Evolutionary conservation across 2,888 invertebrate genomes (phyloP), one percentile per base, ranked within the genome.

Genomic region (Eupithecia exiguata): DNA sequence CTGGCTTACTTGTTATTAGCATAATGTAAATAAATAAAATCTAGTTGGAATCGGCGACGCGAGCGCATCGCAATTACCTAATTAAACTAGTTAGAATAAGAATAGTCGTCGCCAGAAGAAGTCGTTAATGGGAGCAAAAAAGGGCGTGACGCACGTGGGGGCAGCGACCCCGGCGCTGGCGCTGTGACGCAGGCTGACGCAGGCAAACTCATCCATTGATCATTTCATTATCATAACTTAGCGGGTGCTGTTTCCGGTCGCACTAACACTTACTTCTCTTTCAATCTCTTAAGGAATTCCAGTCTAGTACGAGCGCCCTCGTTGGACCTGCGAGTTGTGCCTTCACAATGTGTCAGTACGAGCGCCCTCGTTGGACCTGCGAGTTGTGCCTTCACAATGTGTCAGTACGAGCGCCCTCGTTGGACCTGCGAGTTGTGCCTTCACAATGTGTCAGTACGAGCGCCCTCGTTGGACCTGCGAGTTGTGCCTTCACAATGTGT

Each of bases 1-100:
- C 30, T 4, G 38, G 7, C 7, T 25, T 10, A 58, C 5, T 12
- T 14, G 3, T 38, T 10, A 65, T 58, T 58, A 58, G 40, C 69
- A 58, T 69, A 62, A 62, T 49, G n/a, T 3, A 36, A 46, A 62
- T 70, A 36, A 65, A 21, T 65, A 40, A 38, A 61, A 9, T 40
- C 40, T 67, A 40, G 65, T 46, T 65, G 10, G 49, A 67, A 38
- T 67, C 35, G 35, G 72, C 25, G 35, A 12, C 68, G 25, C 25
- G 30, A 38, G 30, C 49, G 36, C 21, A 66, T 65, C 53, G 63
- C 62, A 72, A 67, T 76, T 68, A 68, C 70, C 65, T 68, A 74
- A 72, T 70, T 70, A 76, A 70, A 46, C 36, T 72, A 74, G 74
- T 76, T 76, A 76, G 65, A 76, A 76, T 76, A 74, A 66, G 53